Percentiles rank a stretch among this genome's conserved stretches.
phyloP scores from a whole-genome alignment of 2,888 invertebrate species.

The Lypha dubia region DNA sequence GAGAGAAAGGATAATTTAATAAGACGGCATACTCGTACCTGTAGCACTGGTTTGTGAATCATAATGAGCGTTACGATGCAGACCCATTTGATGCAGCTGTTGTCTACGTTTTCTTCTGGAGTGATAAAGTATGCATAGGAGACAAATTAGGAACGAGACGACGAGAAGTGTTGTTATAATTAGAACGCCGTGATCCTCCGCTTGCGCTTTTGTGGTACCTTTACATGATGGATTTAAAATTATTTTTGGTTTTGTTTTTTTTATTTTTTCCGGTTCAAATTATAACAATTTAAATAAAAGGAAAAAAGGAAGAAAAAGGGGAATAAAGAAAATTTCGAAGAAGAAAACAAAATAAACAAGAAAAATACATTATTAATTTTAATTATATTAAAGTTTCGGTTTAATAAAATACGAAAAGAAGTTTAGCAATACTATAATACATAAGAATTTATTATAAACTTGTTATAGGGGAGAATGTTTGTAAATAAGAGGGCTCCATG shows the following conservation, averaged over 20 bases:
- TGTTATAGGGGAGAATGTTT: too few species aligned
- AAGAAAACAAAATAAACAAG: slow-evolving; percentile 41
- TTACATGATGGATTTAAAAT: slow-evolving; percentile 65
- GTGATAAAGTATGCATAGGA: slow-evolving; percentile 84
- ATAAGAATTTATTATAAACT: slow-evolving; percentile 35
- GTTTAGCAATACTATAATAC: slow-evolving; percentile 41
- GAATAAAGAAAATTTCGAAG: slow-evolving; percentile 50
- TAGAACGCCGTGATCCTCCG: slow-evolving; percentile 84
- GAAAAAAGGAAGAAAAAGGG: slow-evolving; percentile 21
- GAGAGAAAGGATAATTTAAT: not conserved
- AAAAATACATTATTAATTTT: slow-evolving; percentile 45
- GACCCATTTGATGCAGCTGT: slow-evolving; percentile 82
- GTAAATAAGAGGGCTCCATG: too few species aligned
- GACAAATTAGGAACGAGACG: slow-evolving; percentile 84
- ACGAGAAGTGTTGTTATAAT: slow-evolving; percentile 84
- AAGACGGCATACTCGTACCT: slow-evolving; percentile 82
- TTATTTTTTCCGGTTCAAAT: slow-evolving; percentile 11
- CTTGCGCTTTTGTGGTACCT: slow-evolving; percentile 84
- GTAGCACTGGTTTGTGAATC: slow-evolving; percentile 84
- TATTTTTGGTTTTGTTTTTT: slow-evolving; percentile 31
- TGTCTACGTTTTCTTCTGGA: slow-evolving; percentile 84
- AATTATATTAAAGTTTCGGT: slow-evolving; percentile 26
- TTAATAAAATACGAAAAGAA: slow-evolving; percentile 29
- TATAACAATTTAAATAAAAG: slow-evolving; percentile 8
- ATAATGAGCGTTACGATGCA: slow-evolving; percentile 83